phyloP scores from a whole-genome alignment of 2,113 vertebrate genomes.

The Colaptes auratus region DNA sequence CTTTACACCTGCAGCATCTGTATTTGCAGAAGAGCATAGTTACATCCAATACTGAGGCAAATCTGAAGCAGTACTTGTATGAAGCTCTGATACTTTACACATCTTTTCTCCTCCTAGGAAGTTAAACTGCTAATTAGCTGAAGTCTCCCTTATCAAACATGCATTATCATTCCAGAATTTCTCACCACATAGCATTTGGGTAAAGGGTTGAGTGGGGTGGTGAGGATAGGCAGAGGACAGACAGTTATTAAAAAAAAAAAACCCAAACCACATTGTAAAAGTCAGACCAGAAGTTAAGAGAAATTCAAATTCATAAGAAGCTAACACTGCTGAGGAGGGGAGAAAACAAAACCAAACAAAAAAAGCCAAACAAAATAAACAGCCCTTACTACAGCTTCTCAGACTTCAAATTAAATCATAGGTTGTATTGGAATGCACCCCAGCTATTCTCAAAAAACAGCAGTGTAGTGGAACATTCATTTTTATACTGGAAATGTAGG shows the following conservation, averaged over 20 bases:
- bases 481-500: neutral
- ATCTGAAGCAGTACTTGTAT: neutral
- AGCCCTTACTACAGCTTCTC: neutral
- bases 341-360: neutral
- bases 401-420: neutral
- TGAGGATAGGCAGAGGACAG: neutral
- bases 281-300: neutral
- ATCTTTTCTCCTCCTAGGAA: neutral
- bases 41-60: neutral
- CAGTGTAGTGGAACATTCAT: neutral
- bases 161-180: neutral
- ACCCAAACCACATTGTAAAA: neutral
- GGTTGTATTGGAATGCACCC: neutral
- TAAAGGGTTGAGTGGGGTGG: too few species aligned
- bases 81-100: neutral
- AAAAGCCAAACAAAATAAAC: neutral
- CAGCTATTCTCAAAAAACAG: neutral
- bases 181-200: neutral
- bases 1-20: neutral
- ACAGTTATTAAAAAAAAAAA: neutral
- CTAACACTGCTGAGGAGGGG: neutral
- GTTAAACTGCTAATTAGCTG: neutral
- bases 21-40: neutral
- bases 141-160: neutral
- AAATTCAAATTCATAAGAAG: neutral